Conservation (phyloP, 1,140 invertebrate genomes). For the Drosophila prosaltans region DNA sequence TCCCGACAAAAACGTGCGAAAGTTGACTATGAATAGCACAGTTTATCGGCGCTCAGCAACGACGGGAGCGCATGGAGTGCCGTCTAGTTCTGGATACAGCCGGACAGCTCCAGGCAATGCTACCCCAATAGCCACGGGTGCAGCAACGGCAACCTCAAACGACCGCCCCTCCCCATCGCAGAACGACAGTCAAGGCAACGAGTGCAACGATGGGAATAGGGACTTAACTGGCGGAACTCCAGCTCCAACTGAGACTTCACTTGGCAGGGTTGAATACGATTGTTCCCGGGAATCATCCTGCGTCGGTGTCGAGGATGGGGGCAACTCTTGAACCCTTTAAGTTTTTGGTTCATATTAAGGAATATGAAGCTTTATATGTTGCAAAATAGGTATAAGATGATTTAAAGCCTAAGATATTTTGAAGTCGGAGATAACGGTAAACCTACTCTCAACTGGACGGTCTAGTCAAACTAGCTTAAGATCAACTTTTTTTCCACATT, state of each 20-base stretch:
- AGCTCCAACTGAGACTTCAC: background rate
- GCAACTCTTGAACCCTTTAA: background rate
- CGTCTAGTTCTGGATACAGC: conserved; percentile 25
- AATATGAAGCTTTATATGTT: conserved; percentile 21
- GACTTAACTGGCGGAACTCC: background rate
- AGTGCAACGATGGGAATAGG: conserved; percentile 21
- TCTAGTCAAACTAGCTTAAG: conserved; percentile 25
- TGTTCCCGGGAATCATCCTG: conserved; percentile 15
- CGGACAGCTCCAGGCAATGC: conserved; percentile 26
- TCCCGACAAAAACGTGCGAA: conserved; percentile 90
- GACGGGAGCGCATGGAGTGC: conserved; percentile 28
- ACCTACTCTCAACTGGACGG: background rate
- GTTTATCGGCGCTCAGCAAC: conserved; percentile 82
- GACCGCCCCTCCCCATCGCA: conserved; percentile 24
- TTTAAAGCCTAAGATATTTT: background rate
- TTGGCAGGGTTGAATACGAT: conserved; percentile 27
- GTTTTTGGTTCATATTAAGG: background rate
- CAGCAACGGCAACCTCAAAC: conserved; percentile 28
- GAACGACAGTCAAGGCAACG: conserved; percentile 39
- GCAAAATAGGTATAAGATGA: background rate
- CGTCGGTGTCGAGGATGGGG: conserved; percentile 16
- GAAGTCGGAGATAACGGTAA: background rate
- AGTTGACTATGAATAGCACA: conserved; percentile 84
- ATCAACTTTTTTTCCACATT: background rate
- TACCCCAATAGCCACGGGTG: background rate